Evolutionary conservation across 2,888 invertebrate species (phyloP), one percentile per base, ranked within the genome.

Genomic region (Gryllus longicercus): DNA sequence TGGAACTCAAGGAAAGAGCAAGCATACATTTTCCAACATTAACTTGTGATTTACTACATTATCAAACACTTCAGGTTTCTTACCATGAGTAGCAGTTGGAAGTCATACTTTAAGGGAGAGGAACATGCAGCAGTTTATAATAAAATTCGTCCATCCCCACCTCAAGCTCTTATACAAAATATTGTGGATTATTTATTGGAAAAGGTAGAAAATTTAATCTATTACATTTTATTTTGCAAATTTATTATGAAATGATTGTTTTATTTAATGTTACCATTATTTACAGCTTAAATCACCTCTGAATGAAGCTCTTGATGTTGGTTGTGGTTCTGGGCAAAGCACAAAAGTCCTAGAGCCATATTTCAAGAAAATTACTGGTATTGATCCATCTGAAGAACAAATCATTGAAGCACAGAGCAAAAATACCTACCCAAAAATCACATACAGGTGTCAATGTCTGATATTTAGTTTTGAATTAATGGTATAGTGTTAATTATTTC

Each of bases 301-400:
- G 49, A 75, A 84, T 3, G 79, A 84, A 14, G 89, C 88, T 12
- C 84, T 88, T 4, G 89, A 89, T 84, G 86, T 89, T 18, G 89
- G 89, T 2, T 89, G 89, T 84, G 89, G 89, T 8, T 85, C 86
- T 21, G 89, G 89, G n/a, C 89, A 89, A 83, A 87, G 87, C 81
- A 88, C 89, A 0, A 81, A 84, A n/a, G 85, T 86, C 11, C 83
- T 89, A 51, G 85, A 87, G 1, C 85, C 86, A 2, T 85, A 87
- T 82, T 89, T 89, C 82, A 83, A 84, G 51, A 83, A 85, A 76
- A 88, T 89, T 16, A 84, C 87, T 49, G 89, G 89, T 11, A 83
- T 87, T 38, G 89, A 89, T 83, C 85, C 88, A 12, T 88, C 88
- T 80, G 82, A 84, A 18, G 85, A 85, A n/a, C 88, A 88, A 82